Evolutionary conservation across 2,888 invertebrate species (phyloP).

Genomic region (Drosophila paramelanica): DNA sequence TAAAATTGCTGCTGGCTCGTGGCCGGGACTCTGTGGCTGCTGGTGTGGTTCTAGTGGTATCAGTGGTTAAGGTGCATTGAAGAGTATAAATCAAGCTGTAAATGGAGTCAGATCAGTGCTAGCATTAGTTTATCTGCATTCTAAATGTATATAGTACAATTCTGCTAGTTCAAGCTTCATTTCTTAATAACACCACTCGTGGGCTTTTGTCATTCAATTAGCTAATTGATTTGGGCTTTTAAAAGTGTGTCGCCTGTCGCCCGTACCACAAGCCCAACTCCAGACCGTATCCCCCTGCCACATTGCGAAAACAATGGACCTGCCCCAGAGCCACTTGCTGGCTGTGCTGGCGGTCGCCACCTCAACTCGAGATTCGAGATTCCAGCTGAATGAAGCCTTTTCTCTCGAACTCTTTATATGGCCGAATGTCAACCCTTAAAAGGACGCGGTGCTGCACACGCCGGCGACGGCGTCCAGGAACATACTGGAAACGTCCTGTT

Average conservation of each 20-base stretch:
- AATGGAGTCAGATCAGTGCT: constrained; percentile 1
- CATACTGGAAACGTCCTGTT: constrained; percentile 58
- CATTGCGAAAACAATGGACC: constrained; percentile 44
- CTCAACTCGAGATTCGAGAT: constrained; percentile 55
- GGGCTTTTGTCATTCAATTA: constrained; percentile 78
- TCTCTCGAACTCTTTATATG: constrained; percentile 44
- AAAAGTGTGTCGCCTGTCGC: constrained; percentile 67
- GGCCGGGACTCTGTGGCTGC: constrained; percentile 29
- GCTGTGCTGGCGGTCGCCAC: constrained; percentile 61
- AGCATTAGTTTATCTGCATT: constrained; percentile 4
- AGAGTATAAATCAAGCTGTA: constrained; percentile 35
- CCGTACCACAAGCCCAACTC: constrained; percentile 31
- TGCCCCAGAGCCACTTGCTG: constrained; percentile 58
- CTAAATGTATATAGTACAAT: not conserved
- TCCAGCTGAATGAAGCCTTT: constrained; percentile 48
- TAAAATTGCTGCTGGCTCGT: constrained; percentile 31
- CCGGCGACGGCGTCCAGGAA: constrained; percentile 57
- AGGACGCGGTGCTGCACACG: constrained; percentile 52
- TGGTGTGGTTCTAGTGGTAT: constrained; percentile 23
- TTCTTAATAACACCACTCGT: constrained; percentile 22
- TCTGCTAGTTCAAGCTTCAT: not conserved
- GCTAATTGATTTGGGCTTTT: constrained; percentile 81
- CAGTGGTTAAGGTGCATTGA: constrained; percentile 30
- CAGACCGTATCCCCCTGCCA: constrained; percentile 3
- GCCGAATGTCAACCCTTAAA: constrained; percentile 73